Percentiles rank a stretch among this genome's conserved stretches.
Evolutionary conservation across 2,797 vertebrate genomes (phyloP).

Genomic region (Scyliorhinus canicula): DNA sequence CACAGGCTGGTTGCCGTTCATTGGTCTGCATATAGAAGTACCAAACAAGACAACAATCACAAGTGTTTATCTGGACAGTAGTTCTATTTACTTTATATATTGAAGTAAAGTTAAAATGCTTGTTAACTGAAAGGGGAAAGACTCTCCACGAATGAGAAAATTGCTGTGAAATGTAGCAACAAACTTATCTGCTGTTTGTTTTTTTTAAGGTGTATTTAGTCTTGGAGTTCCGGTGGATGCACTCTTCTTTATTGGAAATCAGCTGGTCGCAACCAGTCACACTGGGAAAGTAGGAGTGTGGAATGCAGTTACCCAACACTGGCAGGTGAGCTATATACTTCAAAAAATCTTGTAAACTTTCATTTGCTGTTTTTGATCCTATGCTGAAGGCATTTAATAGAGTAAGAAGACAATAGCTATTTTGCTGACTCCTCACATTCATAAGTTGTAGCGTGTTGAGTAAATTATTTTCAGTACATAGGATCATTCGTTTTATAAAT

Average conservation of each 20-base stretch:
- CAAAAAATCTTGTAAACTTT: not conserved
- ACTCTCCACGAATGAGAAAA: too few relatives aligned
- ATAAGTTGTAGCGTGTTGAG: not conserved
- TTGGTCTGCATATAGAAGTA: not conserved
- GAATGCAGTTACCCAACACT: slow-evolving; percentile 97
- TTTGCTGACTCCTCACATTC: not conserved
- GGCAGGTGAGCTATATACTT: slow-evolving; percentile 69
- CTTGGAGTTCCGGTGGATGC: slow-evolving; percentile 91
- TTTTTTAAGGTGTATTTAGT: slow-evolving; percentile 82
- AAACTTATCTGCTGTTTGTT: slow-evolving; percentile 33
- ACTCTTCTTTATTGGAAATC: slow-evolving; percentile 97
- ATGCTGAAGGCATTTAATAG: not conserved
- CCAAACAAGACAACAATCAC: not conserved
- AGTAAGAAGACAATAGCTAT: not conserved
- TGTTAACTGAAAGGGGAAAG: slow-evolving; percentile 38
- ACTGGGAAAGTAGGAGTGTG: slow-evolving; percentile 98
- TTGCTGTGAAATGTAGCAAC: not conserved
- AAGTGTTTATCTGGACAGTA: not conserved
- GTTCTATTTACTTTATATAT: not conserved
- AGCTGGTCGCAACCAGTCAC: slow-evolving; percentile 93
- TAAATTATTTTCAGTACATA: not conserved
- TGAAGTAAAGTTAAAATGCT: slow-evolving; percentile 26
- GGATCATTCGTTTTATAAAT: not conserved
- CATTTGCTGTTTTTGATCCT: not conserved
- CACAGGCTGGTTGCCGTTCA: not conserved